Evolutionary conservation across 2,888 invertebrate genomes (phyloP).

Genomic region (Pseudococcus longispinus): DNA sequence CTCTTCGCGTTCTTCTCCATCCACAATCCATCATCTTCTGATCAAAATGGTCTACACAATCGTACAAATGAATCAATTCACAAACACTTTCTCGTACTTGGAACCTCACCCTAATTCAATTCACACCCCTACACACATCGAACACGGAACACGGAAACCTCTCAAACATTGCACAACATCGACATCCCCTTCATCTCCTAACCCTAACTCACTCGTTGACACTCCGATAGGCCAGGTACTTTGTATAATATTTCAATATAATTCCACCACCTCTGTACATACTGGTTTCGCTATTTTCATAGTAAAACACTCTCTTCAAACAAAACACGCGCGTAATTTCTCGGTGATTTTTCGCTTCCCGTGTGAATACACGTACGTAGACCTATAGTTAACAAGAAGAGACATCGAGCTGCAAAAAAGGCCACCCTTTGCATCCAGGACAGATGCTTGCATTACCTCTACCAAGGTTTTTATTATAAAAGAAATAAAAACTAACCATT

Average conservation of each 20-base stretch:
- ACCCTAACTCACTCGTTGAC: neutral
- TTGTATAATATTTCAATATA: slow-evolving; percentile 18
- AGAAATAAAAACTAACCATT: slow-evolving; percentile 52
- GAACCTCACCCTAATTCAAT: neutral
- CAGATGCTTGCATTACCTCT: slow-evolving; percentile 1
- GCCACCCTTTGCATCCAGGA: slow-evolving; percentile 38
- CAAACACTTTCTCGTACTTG: neutral
- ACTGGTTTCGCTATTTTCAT: slow-evolving; percentile 1
- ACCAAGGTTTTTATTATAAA: slow-evolving; percentile 37
- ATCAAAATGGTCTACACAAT: neutral
- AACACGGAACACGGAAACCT: neutral
- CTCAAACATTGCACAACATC: neutral
- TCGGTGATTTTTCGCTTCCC: slow-evolving; percentile 36
- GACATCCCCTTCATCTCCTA: neutral
- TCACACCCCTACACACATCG: neutral
- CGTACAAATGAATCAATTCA: neutral
- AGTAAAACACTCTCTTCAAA: neutral
- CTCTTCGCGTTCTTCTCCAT: neutral
- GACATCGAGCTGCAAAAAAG: neutral
- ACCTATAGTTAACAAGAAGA: neutral
- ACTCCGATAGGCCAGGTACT: neutral
- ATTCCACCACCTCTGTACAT: neutral
- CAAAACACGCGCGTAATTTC: slow-evolving; percentile 25
- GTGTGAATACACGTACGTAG: slow-evolving; percentile 17
- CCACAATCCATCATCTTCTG: neutral